Conservation (phyloP, 2,888 invertebrate genomes). For the Hofmannophila pseudospretella region DNA sequence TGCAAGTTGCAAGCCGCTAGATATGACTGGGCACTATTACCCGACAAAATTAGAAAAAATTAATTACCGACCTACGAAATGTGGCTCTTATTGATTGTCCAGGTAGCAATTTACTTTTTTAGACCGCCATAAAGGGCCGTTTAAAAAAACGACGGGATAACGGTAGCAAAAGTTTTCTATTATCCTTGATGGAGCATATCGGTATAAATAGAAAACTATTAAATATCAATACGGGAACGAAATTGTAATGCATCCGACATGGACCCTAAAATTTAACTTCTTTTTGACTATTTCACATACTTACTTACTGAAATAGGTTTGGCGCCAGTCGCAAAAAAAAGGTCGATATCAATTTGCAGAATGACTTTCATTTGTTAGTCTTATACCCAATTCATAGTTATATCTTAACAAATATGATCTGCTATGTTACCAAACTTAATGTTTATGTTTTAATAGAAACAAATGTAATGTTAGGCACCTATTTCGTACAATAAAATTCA, state of each 20-base stretch:
- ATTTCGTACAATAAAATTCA: background rate
- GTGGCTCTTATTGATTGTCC: conserved; percentile 30
- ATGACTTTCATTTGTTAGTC: conserved; percentile 3
- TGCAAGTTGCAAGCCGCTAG: conserved; percentile 58
- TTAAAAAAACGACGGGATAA: conserved; percentile 47
- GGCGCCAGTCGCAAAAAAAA: conserved; percentile 54
- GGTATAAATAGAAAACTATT: conserved; percentile 65
- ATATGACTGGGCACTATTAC: conserved; percentile 65
- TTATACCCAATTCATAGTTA: too few species aligned
- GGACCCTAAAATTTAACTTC: conserved; percentile 31
- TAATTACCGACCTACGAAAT: conserved; percentile 59
- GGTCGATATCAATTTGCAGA: conserved; percentile 7
- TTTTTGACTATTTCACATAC: conserved; percentile 18
- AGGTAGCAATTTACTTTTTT: conserved; percentile 56
- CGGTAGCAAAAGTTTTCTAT: conserved; percentile 68
- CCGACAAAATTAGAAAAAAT: conserved; percentile 59
- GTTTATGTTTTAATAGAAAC: too few species aligned
- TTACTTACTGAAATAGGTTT: conserved; percentile 19
- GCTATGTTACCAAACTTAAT: too few species aligned
- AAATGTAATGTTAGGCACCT: too few species aligned
- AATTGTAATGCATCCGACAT: conserved; percentile 36
- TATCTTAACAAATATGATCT: too few species aligned
- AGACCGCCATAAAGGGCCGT: conserved; percentile 31
- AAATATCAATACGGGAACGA: conserved; percentile 37
- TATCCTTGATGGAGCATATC: conserved; percentile 57